These are phyloP conservation scores for Eumacrocentrus americanus DNA, from an alignment of 2,888 invertebrate species.

Conservation along the genomic window DNA sequence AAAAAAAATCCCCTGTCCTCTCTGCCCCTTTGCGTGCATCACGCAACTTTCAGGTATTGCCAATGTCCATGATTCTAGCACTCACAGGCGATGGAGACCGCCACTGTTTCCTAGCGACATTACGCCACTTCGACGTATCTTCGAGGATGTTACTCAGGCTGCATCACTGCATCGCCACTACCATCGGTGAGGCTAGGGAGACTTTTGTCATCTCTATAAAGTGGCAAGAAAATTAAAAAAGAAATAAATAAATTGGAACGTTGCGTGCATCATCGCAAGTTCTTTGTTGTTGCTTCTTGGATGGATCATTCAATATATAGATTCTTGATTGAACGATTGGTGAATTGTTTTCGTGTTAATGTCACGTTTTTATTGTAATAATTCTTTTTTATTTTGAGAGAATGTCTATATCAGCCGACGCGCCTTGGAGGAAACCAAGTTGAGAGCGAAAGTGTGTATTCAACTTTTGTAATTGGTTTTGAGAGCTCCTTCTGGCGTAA, in stretches of 20 bases:
- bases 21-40: slow-evolving; percentile 25
- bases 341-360: background rate
- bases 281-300: background rate
- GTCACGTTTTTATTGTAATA: no score
- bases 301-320: background rate
- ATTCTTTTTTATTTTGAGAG: background rate
- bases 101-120: slow-evolving; percentile 81
- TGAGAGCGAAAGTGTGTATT: slow-evolving; percentile 30
- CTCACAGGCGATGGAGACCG: slow-evolving; percentile 83
- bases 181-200: slow-evolving; percentile 50
- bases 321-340: background rate
- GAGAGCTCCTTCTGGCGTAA: slow-evolving; percentile 34
- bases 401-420: background rate
- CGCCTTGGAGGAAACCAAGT: background rate
- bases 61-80: slow-evolving; percentile 63
- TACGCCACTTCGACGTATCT: slow-evolving; percentile 77
- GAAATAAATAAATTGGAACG: slow-evolving; percentile 5
- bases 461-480: slow-evolving; percentile 30
- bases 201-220: no score
- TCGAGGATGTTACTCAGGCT: slow-evolving; percentile 69
- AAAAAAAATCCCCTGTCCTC: slow-evolving; percentile 11
- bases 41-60: slow-evolving; percentile 31
- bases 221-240: slow-evolving; percentile 9
- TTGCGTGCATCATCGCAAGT: background rate
- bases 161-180: slow-evolving; percentile 63